Conservation (phyloP, 2,888 invertebrate genomes). For the Salticus scenicus region DNA sequence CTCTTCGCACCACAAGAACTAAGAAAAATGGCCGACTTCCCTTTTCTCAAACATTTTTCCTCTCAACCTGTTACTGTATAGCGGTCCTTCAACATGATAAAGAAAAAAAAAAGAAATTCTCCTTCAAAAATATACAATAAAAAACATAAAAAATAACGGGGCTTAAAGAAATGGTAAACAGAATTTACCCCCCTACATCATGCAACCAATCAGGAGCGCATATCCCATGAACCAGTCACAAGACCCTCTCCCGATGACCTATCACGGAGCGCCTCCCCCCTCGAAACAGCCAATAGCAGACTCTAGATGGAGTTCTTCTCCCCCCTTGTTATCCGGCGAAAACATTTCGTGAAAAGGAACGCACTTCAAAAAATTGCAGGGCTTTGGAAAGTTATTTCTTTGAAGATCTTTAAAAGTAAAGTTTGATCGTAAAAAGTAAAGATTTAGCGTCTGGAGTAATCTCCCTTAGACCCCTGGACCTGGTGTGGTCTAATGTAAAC, state of each 20-base stretch:
- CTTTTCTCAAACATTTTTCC: constrained; percentile 13
- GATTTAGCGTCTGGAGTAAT: background rate
- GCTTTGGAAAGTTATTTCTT: background rate
- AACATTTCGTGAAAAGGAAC: background rate
- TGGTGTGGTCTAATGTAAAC: constrained; percentile 11
- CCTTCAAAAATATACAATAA: constrained; percentile 10
- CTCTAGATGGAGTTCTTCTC: constrained; percentile 24
- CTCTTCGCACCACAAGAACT: background rate
- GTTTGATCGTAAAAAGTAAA: too few relatives aligned
- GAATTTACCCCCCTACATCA: background rate
- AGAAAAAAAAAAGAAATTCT: constrained; percentile 6
- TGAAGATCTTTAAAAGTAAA: background rate
- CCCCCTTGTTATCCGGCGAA: constrained; percentile 19
- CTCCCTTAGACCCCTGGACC: constrained; percentile 29
- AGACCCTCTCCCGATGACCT: constrained; percentile 63
- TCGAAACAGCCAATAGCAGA: constrained; percentile 38
- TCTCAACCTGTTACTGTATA: constrained; percentile 60
- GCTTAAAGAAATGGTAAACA: constrained; percentile 45
- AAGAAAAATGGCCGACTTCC: constrained; percentile 23
- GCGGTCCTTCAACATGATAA: background rate
- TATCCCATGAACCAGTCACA: constrained; percentile 65
- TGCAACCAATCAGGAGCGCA: constrained; percentile 58
- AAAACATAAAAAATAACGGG: constrained; percentile 48
- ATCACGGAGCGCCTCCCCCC: constrained; percentile 59
- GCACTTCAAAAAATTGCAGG: constrained; percentile 59